These are phyloP conservation scores for Imbricaverruca yamaguchii DNA, from an alignment of 2,888 invertebrate genomes.

Conservation along the genomic window DNA sequence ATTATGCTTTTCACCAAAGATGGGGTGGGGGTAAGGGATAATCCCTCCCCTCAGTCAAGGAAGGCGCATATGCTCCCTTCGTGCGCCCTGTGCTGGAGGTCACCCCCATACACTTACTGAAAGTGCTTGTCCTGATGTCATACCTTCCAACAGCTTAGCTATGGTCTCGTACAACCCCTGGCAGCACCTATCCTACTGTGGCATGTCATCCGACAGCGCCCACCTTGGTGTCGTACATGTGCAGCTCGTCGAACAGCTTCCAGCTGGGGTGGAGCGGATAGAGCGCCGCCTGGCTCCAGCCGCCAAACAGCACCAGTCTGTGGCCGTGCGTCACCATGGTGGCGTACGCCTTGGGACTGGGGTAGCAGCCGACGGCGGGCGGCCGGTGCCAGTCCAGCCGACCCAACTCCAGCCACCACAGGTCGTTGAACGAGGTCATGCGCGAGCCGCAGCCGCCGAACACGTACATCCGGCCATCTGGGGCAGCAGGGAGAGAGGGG, in stretches of 20 bases:
- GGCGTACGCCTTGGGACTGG: slow-evolving; percentile 92
- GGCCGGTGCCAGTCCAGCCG: slow-evolving; percentile 76
- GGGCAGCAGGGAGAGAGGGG: slow-evolving; percentile 43
- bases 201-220: too few relatives aligned
- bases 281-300: slow-evolving; percentile 87
- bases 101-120: too few relatives aligned
- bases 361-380: slow-evolving; percentile 76
- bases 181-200: not conserved
- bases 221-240: slow-evolving; percentile 53
- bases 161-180: not conserved
- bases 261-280: slow-evolving; percentile 72
- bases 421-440: slow-evolving; percentile 91
- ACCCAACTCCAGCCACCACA: slow-evolving; percentile 87
- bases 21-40: too few relatives aligned
- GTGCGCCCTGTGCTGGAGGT: too few relatives aligned
- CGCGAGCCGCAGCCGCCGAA: slow-evolving; percentile 94
- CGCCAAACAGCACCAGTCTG: slow-evolving; percentile 80
- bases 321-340: slow-evolving; percentile 82
- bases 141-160: too few relatives aligned
- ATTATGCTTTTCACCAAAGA: too few relatives aligned
- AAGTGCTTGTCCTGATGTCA: too few relatives aligned
- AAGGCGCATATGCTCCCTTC: too few relatives aligned
- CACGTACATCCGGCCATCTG: slow-evolving; percentile 76
- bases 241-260: slow-evolving; percentile 77
- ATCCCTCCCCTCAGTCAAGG: too few relatives aligned